Evolutionary conservation across 1,140 invertebrate genomes (phyloP).

Genomic region (Brachionus manjavacas): DNA sequence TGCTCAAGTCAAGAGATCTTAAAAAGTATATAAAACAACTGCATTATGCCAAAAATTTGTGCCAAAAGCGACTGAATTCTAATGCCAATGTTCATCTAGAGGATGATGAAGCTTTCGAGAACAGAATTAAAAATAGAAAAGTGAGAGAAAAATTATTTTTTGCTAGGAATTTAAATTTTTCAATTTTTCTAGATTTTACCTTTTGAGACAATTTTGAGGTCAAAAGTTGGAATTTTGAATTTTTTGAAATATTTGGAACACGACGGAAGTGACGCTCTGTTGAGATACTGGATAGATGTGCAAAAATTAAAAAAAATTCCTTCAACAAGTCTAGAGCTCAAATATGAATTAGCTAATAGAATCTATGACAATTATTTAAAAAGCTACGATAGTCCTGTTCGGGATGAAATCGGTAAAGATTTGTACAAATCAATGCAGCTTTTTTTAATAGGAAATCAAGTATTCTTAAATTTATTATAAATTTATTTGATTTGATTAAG

Average conservation of each 20-base stretch:
- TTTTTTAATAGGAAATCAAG: constrained; percentile 75
- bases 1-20: constrained; percentile 60
- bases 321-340: constrained; percentile 56
- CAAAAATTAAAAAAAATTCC: constrained; percentile 67
- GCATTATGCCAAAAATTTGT: constrained; percentile 67
- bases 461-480: constrained; percentile 45
- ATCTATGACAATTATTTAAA: constrained; percentile 79
- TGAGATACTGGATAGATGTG: constrained; percentile 76
- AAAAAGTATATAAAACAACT: constrained; percentile 65
- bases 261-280: constrained; percentile 43
- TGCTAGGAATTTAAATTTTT: neutral
- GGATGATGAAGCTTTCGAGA: constrained; percentile 45
- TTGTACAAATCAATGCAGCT: constrained; percentile 74
- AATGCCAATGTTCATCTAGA: constrained; percentile 73
- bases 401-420: constrained; percentile 48
- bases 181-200: constrained; percentile 32
- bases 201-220: constrained; percentile 1
- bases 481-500: too few relatives aligned
- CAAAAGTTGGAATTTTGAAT: neutral
- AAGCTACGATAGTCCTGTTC: constrained; percentile 47
- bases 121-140: constrained; percentile 47
- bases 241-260: constrained; percentile 22
- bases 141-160: constrained; percentile 45
- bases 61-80: constrained; percentile 70
- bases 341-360: constrained; percentile 80